Evolutionary conservation across 2,888 invertebrate genomes (phyloP), one percentile per base, ranked within the genome.

Genomic region (Cephonodes hylas): DNA sequence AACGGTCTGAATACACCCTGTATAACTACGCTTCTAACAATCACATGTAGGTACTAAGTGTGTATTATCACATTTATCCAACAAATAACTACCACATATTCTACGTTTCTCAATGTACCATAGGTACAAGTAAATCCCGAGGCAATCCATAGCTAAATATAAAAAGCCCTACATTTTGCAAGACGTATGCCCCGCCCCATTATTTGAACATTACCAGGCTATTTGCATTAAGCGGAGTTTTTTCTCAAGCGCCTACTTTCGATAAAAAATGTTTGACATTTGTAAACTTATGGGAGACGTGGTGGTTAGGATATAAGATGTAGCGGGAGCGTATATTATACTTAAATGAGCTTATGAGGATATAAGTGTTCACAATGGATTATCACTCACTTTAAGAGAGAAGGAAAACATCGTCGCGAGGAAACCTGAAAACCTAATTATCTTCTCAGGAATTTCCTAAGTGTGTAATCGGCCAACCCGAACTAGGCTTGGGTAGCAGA

Each of bases 241-340:
- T 66, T 66, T 72, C 70, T 70, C 69, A 70, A 68, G 68, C 66
- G 66, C 67, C 69, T 67, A 69, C 73, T 74, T 75, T 74, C 72
- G 69, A 76, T 76, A 75, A 75, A 76, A 76, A 76, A 71, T 75
- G 75, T 65, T 76, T 67, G 68, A 68, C 75, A 76, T 76, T 75
- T 76, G 75, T 72, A 75, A 70, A 72, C 72, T 70, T 71, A 60
- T 60, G 65, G 59, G 48, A 48, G 13, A 61, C 34, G 62, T 18
- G 27, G 61, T 64, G 63, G 38, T 3, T 57, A 22, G 58, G 42
- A 22, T 1, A 62, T 15, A 48, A 46, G 66, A 25, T 56, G 27
- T 4, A 64, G 72, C 70, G 69, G 38, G 13, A 58, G 59, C 53
- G 53, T 22, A 15, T 22, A 38, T 45, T 45, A 20, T 3, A 20